A percentile compares a stretch with the other conserved stretches of the same genome.
Evolutionary conservation across 1,140 invertebrate genomes (phyloP).

Genomic region (Dryas iulia): DNA sequence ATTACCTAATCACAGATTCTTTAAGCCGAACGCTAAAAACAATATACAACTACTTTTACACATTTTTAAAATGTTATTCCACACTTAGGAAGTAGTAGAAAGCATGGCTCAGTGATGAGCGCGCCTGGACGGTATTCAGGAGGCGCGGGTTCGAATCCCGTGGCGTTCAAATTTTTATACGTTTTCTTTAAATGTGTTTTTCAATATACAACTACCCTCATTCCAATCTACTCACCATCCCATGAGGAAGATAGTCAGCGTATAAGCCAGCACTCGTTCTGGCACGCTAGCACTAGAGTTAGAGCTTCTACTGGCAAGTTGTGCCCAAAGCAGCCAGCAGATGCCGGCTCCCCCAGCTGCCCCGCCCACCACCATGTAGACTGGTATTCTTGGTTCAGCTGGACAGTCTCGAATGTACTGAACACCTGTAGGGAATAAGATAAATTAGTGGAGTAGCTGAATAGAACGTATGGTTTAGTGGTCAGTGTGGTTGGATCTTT

Average conservation of each 20-base stretch:
- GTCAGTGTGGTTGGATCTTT: too few relatives aligned
- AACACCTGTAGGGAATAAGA: conserved; percentile 81
- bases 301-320: conserved; percentile 81
- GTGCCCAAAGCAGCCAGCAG: conserved; percentile 85
- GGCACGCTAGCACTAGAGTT: conserved; percentile 72
- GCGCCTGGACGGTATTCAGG: too few relatives aligned
- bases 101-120: too few relatives aligned
- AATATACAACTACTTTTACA: too few relatives aligned
- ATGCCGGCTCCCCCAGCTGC: conserved; percentile 86
- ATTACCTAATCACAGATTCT: too few relatives aligned
- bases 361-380: conserved; percentile 92
- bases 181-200: too few relatives aligned
- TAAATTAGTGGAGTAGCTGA: neutral
- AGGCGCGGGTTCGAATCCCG: too few relatives aligned
- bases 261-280: conserved; percentile 80
- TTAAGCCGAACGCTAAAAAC: too few relatives aligned
- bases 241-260: conserved; percentile 85
- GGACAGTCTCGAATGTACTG: conserved; percentile 89
- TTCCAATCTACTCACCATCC: conserved; percentile 80
- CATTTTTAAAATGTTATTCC: too few relatives aligned
- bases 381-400: conserved; percentile 87
- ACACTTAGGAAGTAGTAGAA: too few relatives aligned
- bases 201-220: too few relatives aligned
- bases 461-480: neutral
- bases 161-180: too few relatives aligned